Base-by-base conservation (phyloP, 2,888 invertebrate species). In the Pocota personata region DNA sequence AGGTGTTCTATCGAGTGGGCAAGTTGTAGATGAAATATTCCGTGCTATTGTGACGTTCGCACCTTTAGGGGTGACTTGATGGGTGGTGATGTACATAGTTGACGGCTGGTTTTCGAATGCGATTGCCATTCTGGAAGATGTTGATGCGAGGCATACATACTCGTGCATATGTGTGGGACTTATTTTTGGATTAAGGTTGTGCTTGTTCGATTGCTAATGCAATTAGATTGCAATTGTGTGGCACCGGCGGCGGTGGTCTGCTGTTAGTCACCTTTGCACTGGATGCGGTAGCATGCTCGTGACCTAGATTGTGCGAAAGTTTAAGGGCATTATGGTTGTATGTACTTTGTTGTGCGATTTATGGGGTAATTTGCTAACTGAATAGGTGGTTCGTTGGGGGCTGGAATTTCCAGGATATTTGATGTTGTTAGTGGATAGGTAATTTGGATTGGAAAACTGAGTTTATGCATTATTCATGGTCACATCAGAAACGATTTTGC, bases 231-330 rank as follows among this genome's bases (percentile, higher is more conserved):
- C 62, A 37, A 66, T 52, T 50, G 43, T 57, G 64, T 71, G 37
- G 52, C 6, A 43, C 32, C 21, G 37, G 8, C n/a, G 3, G 19
- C 6, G 12, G 40, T 50, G 55, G 48, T 50, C 12, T 19, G 32
- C 7, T 37, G 27, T 60, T 71, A 75, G 46, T 66, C 71, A 84
- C 50, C 58, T 24, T 50, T 75, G 48, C 32, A 43, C 37, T 71
- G 66, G 16, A 52, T 46, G 48, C 48, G 30, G 24, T 55, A 19
- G 21, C 57, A 27, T 67, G 55, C 50, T 55, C 72, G 46, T 82
- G 86, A 77, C 82, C 82, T 86, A 86, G 76, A 80, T 80, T 58
- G 40, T 62, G 48, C 12, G 30, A 43, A 86, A 86, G 76, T 86
- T 86, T 76, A 86, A 86, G 86, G 86, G 6, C 52, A n/a, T 32